These are phyloP conservation scores for Polydrusus tereticollis DNA, from an alignment of 2,888 invertebrate genomes.

Conservation along the genomic window DNA sequence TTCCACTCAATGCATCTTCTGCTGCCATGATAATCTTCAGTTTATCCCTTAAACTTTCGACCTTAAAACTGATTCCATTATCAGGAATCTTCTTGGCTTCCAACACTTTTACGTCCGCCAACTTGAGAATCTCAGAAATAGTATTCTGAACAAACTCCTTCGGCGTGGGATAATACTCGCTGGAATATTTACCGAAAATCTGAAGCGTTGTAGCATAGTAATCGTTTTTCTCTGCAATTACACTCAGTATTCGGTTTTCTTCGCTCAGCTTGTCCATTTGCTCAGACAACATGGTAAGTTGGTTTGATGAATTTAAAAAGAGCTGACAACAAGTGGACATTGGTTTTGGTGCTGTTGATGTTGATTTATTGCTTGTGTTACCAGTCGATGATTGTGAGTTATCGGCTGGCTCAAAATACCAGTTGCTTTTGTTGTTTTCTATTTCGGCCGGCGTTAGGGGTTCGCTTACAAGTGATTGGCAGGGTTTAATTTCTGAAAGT, in stretches of 20 bases:
- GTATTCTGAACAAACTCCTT: conserved; percentile 22
- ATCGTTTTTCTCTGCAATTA: conserved; percentile 20
- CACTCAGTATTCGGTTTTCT: conserved; percentile 28
- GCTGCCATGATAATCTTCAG: conserved; percentile 34
- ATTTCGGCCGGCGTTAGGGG: background rate
- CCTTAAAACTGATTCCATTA: conserved; percentile 33
- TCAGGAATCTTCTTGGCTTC: conserved; percentile 29
- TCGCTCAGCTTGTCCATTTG: conserved; percentile 10
- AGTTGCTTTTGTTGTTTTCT: background rate
- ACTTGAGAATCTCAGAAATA: conserved; percentile 24
- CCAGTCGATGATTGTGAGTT: too few relatives aligned
- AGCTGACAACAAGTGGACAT: conserved; percentile 26
- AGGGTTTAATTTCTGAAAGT: background rate
- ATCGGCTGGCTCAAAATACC: background rate
- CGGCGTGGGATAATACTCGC: background rate
- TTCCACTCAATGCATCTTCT: conserved; percentile 14
- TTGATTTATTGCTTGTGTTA: background rate
- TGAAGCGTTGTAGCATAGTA: conserved; percentile 9
- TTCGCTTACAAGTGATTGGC: background rate
- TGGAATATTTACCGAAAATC: conserved; percentile 25
- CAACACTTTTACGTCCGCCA: background rate
- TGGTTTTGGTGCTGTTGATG: background rate
- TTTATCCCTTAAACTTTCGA: conserved; percentile 33
- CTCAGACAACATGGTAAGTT: background rate
- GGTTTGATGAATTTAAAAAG: conserved; percentile 5